phyloP scores from a whole-genome alignment of 2,888 invertebrate species.

The Craniophora ligustri region DNA sequence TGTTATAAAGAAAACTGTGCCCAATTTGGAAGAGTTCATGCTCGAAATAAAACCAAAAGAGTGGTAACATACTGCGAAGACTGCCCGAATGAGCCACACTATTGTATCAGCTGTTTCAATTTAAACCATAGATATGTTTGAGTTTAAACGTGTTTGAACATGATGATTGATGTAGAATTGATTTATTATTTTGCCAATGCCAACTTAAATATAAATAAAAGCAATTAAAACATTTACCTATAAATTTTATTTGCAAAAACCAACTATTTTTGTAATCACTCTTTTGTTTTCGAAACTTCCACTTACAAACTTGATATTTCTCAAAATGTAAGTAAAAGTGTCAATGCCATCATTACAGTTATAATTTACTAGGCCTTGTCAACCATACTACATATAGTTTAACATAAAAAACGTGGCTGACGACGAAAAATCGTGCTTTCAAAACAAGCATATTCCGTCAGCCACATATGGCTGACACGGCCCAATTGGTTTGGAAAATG shows the following conservation, averaged over 20 bases:
- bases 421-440: constrained; percentile 33
- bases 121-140: constrained; percentile 35
- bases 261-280: background rate
- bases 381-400: constrained; percentile 41
- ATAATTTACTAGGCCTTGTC: constrained; percentile 42
- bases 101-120: constrained; percentile 36
- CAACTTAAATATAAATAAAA: constrained; percentile 24
- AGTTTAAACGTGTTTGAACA: constrained; percentile 24
- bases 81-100: constrained; percentile 33
- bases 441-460: constrained; percentile 39
- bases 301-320: constrained; percentile 39
- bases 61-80: constrained; percentile 41
- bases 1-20: constrained; percentile 43
- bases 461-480: constrained; percentile 43
- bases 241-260: constrained; percentile 9
- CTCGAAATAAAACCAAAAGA: constrained; percentile 40
- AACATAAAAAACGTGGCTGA: constrained; percentile 47
- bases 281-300: constrained; percentile 23
- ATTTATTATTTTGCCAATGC: constrained; percentile 31
- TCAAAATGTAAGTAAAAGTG: constrained; percentile 40
- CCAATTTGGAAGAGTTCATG: constrained; percentile 33
- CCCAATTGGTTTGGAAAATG: constrained; percentile 38
- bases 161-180: constrained; percentile 35
- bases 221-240: constrained; percentile 17
- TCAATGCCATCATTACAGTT: constrained; percentile 37